Evolutionary conservation across 2,888 invertebrate species (phyloP).

Genomic region (Pristionchus entomophagus): DNA sequence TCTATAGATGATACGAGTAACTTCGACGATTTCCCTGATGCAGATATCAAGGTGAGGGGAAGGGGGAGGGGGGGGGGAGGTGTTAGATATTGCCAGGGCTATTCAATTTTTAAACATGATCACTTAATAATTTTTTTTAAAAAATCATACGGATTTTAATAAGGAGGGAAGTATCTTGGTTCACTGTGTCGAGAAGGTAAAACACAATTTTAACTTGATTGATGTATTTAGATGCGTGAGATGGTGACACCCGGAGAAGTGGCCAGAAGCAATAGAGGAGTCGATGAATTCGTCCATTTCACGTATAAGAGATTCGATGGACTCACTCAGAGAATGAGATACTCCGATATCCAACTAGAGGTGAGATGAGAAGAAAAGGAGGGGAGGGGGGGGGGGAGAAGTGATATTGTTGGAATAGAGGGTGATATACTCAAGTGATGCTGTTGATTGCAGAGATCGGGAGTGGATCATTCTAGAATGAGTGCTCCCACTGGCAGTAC

Average conservation of each 20-base stretch:
- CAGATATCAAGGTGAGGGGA: slow-evolving; percentile 97
- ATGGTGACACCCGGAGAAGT: slow-evolving; percentile 49
- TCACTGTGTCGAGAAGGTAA: no score
- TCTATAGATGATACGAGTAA: slow-evolving; percentile 99
- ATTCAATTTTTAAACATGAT: no score
- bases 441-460: slow-evolving; percentile 25
- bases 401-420: no score
- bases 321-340: slow-evolving; percentile 87
- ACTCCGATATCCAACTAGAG: slow-evolving; percentile 45
- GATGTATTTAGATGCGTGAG: slow-evolving; percentile 53
- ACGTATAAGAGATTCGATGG: slow-evolving; percentile 99
- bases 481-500: slow-evolving; percentile 44
- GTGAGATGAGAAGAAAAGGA: not conserved
- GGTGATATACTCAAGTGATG: no score
- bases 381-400: not conserved
- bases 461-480: not conserved
- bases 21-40: slow-evolving; percentile 99
- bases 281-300: slow-evolving; percentile 99
- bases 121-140: no score
- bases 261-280: slow-evolving; percentile 75
- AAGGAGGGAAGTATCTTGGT: no score
- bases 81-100: no score
- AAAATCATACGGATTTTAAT: no score
- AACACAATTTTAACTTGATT: not conserved
- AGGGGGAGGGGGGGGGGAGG: slow-evolving; percentile 66